Base-by-base conservation (phyloP, 2,888 invertebrate species). In the Polyommatus iphigenia region DNA sequence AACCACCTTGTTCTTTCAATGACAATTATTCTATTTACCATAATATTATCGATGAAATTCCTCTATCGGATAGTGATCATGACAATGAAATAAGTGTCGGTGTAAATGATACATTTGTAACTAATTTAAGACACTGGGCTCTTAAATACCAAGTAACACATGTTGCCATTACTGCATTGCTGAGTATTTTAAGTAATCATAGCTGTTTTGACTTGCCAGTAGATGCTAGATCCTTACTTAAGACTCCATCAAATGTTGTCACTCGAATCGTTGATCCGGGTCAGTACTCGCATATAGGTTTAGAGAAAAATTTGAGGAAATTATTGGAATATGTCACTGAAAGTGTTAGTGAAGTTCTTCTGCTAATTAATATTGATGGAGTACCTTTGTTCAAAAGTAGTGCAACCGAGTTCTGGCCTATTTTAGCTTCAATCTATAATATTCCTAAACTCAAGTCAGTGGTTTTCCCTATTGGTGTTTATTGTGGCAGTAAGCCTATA, bases 171-270 rank as follows among this genome's bases (percentile, higher is more conserved):
- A 59, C 57, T 20, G 57, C 57, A 59, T 59, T 59, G n/a, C 8
- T 59, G 57, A 59, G 8, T 8, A 59, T 59, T 59, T 59, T 20
- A 59, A 59, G 8, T 8, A 8, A 59, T 59, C 57, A 59, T 8
- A 59, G n/a, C 7, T 59, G 57, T 59, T 59, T 59, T 59, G 57
- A 59, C 57, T 59, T 59, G 57, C 57, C 57, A 59, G 57, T 8
- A 59, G 20, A 41, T 72, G 72, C 72, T 18, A 72, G 72, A 72
- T 7, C 72, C 41, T 72, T 72, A 41, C 72, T 72, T 10, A 72
- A 59, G 8, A 59, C 57, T 59, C n/a, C 57, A 59, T 8, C 57
- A 59, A 59, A 59, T 59, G 8, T 59, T 54, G 18, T 54, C 3
- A 59, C n/a, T 6, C 57, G 57, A 59, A 59, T 59, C 2, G n/a